Conservation (phyloP, 2,888 invertebrate genomes). For the Drosophila lutescens region DNA sequence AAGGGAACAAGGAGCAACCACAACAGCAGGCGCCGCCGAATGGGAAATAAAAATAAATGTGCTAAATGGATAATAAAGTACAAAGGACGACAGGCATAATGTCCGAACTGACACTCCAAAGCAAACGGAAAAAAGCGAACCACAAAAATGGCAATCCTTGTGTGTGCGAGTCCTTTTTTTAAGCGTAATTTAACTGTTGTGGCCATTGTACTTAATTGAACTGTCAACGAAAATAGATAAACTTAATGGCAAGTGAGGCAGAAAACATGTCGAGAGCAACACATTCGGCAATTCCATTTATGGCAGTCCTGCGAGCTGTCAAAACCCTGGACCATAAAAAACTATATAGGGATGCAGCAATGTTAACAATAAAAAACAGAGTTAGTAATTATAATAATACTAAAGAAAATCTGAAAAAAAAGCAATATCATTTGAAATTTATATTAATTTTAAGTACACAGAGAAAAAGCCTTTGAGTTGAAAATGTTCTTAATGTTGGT, state of each 20-base stretch:
- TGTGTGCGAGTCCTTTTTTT: constrained; percentile 59
- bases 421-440: too few relatives aligned
- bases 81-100: constrained; percentile 72
- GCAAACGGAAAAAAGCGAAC: constrained; percentile 49
- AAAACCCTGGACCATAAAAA: not conserved
- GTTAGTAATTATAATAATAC: not conserved
- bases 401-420: too few relatives aligned
- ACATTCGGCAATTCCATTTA: constrained; percentile 29
- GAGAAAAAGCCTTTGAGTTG: too few relatives aligned
- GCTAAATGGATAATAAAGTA: constrained; percentile 80
- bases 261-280: constrained; percentile 34
- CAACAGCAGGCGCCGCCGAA: constrained; percentile 32
- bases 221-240: constrained; percentile 71
- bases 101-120: constrained; percentile 65
- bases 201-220: constrained; percentile 76
- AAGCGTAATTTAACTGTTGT: constrained; percentile 77
- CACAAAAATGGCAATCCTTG: constrained; percentile 43
- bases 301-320: not conserved
- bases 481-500: too few relatives aligned
- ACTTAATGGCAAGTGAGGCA: constrained; percentile 50
- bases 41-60: constrained; percentile 77
- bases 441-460: too few relatives aligned
- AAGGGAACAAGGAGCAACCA: constrained; percentile 23
- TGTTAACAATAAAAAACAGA: not conserved
- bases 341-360: too few relatives aligned